Base-by-base conservation (phyloP, 2,113 vertebrate species). In the Dascyllus trimaculatus region DNA sequence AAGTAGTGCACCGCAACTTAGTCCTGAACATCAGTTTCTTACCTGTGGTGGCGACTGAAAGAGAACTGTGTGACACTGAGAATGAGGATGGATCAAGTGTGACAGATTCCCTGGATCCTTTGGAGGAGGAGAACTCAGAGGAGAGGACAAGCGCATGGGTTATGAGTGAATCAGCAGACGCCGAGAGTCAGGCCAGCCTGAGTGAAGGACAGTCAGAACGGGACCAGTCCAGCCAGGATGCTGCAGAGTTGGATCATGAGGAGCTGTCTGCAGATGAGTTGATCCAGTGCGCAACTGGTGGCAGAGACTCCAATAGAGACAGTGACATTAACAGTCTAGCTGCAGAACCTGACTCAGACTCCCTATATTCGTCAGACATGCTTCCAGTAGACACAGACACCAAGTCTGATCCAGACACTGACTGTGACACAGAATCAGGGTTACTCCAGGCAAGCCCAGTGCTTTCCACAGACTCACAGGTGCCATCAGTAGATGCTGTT, bases 1-100 rank as follows among this genome's bases (percentile, higher is more conserved):
- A 52, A 2, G 4, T 40, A 1, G 64, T 53, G 1, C 46, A 61
- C 4, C 32, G 35, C 18, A 68, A 77, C 14, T 14, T 77, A 0
- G 1, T 69, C 4, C 1, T 77, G 46, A 26, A 66, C 1, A 59
- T 51, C 32, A 72, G 69, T 5, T 72, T 59, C 8, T 8, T 80
- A 17, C 61, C 61, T 22, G 19, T 58, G 1, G 54, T 21, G 24
- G 13, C 53, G 9, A 3, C 22, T 5, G 18, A 17, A 3, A n/a
- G 22, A 11, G 29, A 46, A 2, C 1, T 21, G 11, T 19, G 35
- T 46, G 40, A 21, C 7, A 19, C 9, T 29, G 22, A 6, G 2
- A 29, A 21, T 4, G 40, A 46, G 40, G 38, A 56, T 3, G 45
- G 48, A 15, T 51, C 19, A 6, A 14, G 6, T 45, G 17, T 6